phyloP scores from a whole-genome alignment of 2,113 vertebrate genomes.

The Agelaius phoeniceus region DNA sequence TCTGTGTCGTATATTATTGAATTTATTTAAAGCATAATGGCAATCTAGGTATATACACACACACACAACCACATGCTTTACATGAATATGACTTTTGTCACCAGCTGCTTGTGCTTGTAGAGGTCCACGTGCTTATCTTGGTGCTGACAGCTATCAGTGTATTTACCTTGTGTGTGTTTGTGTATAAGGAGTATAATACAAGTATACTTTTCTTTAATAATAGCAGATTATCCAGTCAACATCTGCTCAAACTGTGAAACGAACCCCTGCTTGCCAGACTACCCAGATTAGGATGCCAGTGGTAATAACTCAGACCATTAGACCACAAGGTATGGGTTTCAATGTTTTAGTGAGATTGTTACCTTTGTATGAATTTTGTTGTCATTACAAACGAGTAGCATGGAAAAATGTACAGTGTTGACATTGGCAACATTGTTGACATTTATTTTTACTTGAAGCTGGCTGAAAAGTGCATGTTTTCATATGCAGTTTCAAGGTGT shows the following conservation, averaged over 20 bases:
- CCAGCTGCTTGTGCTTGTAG: conserved; percentile 43
- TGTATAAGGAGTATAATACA: conserved; percentile 64
- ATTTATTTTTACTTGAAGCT: background rate
- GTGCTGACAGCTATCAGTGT: conserved; percentile 43
- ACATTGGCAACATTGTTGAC: conserved; percentile 6
- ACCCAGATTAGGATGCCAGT: conserved; percentile 84
- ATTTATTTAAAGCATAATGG: background rate
- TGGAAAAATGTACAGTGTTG: conserved; percentile 1
- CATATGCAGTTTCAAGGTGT: background rate
- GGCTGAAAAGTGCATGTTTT: conserved; percentile 21
- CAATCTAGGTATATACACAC: conserved; percentile 34
- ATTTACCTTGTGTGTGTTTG: conserved; percentile 60
- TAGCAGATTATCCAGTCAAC: conserved; percentile 66
- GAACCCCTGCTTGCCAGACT: conserved; percentile 67
- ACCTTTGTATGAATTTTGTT: conserved; percentile 57
- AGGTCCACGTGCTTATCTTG: conserved; percentile 38
- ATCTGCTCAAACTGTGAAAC: conserved; percentile 80
- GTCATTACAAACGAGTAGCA: conserved; percentile 4
- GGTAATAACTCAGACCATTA: conserved; percentile 83
- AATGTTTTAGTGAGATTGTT: conserved; percentile 60
- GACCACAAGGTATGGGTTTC: conserved; percentile 78
- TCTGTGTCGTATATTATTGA: background rate
- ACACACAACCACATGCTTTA: conserved; percentile 47
- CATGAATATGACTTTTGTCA: conserved; percentile 53
- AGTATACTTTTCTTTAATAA: conserved; percentile 68